Evolutionary conservation across 1,140 invertebrate species (phyloP).

Genomic region (Drosophila rufa): DNA sequence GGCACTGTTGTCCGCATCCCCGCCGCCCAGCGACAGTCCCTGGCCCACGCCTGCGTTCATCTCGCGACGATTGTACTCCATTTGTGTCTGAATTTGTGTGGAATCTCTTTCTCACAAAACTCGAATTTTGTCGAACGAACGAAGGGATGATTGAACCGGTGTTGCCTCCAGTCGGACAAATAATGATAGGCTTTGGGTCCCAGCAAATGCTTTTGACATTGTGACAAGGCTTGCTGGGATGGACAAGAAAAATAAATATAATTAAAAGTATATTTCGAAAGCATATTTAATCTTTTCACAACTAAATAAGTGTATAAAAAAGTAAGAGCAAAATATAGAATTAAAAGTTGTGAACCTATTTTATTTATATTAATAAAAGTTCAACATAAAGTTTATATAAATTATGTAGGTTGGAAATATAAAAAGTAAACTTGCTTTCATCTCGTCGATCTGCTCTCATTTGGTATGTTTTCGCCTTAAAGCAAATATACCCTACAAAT

Average conservation of each 20-base stretch:
- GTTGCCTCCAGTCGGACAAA: neutral
- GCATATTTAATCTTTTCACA: too few species aligned
- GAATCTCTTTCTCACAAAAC: slow-evolving; percentile 6
- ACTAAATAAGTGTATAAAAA: neutral
- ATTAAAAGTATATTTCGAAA: too few species aligned
- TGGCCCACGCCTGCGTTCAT: neutral
- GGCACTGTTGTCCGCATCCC: slow-evolving; percentile 44
- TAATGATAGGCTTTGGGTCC: neutral
- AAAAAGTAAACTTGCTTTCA: neutral
- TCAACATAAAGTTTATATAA: too few species aligned
- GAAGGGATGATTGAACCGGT: slow-evolving; percentile 12
- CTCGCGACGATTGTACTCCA: slow-evolving; percentile 17
- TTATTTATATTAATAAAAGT: too few species aligned
- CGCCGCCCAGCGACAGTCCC: neutral
- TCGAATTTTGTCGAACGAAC: slow-evolving; percentile 24
- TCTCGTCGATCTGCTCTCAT: neutral
- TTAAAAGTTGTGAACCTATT: too few species aligned
- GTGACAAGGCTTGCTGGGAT: neutral
- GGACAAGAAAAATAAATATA: neutral
- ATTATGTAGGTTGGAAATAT: too few species aligned
- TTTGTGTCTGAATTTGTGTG: neutral
- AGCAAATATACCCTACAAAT: too few species aligned
- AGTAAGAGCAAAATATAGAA: neutral
- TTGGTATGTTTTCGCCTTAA: too few species aligned
- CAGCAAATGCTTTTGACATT: neutral